Evolutionary conservation across 2,113 vertebrate genomes (phyloP).

Genomic region (Irena cyanogastra): DNA sequence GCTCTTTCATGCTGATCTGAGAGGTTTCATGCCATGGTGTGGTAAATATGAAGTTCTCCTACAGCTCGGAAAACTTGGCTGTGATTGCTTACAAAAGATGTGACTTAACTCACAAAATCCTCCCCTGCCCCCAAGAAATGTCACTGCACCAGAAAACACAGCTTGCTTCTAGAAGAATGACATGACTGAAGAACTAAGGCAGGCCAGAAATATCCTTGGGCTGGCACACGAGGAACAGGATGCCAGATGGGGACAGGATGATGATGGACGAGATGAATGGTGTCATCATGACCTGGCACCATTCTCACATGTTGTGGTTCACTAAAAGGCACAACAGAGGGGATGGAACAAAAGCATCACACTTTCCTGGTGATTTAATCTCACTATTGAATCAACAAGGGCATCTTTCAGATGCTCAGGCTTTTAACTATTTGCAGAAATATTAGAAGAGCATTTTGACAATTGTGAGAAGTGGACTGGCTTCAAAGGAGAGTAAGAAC

Average conservation of each 20-base stretch:
- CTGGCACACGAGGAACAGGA: background rate
- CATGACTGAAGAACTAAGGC: background rate
- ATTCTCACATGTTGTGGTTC: background rate
- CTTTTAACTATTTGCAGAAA: background rate
- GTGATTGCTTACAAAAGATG: background rate
- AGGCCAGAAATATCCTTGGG: slow-evolving; percentile 8
- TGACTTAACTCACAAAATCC: background rate
- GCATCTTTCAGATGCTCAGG: background rate
- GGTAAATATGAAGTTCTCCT: background rate
- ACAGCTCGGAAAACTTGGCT: background rate
- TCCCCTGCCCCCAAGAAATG: background rate
- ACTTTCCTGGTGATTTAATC: background rate
- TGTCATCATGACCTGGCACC: background rate
- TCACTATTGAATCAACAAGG: background rate
- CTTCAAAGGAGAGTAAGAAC: background rate
- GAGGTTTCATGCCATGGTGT: background rate
- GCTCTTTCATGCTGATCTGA: background rate
- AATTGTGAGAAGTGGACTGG: background rate
- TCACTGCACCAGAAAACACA: background rate
- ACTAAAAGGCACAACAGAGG: background rate
- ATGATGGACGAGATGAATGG: background rate
- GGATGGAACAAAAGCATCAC: background rate
- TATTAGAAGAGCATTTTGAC: background rate
- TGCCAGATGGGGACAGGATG: background rate
- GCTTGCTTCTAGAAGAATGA: background rate